Evolutionary conservation across 2,888 invertebrate genomes (phyloP).

Genomic region (Tubulanus polymorphus): DNA sequence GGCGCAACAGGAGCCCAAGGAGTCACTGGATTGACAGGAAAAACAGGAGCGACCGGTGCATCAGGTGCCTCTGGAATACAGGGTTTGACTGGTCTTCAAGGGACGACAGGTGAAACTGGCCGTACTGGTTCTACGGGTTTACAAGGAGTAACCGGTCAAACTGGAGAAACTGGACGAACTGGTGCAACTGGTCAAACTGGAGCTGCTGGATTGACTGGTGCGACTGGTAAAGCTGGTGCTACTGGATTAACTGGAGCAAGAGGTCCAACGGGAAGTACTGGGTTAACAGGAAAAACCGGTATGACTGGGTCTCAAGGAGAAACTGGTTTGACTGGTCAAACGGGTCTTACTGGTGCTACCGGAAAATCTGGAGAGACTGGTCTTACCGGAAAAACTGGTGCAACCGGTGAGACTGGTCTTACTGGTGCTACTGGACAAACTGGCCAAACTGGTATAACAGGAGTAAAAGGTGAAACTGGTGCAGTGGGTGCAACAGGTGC

Average conservation of each 20-base stretch:
- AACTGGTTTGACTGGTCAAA: conserved; percentile 12
- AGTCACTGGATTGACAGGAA: conserved; percentile 5
- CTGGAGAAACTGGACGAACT: conserved; percentile 7
- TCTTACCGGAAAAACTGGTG: conserved; percentile 14
- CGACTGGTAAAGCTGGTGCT: conserved; percentile 6
- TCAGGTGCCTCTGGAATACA: conserved; percentile 17
- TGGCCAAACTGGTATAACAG: conserved; percentile 10
- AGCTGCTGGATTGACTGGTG: conserved; percentile 22
- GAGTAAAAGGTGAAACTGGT: conserved; percentile 11
- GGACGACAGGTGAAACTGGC: conserved; percentile 26
- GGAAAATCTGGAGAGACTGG: conserved; percentile 18
- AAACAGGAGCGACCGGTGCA: conserved; percentile 1
- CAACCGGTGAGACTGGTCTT: conserved; percentile 9
- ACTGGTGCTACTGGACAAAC: conserved; percentile 10
- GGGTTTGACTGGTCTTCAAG: conserved; percentile 30
- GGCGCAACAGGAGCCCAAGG: conserved; percentile 11
- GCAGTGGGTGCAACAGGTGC: conserved; percentile 9
- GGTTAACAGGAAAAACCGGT: conserved; percentile 11
- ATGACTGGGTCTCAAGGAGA: conserved; percentile 14
- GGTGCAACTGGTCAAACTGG: conserved; percentile 6
- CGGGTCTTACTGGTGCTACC: conserved; percentile 16
- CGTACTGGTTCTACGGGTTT: conserved; percentile 15
- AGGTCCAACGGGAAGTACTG: conserved; percentile 7
- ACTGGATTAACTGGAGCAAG: conserved; percentile 5
- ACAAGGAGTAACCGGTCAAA: conserved; percentile 13